These are phyloP conservation scores for Microctenopoma steveboyesi DNA, from an alignment of 2,797 vertebrate species.

Conservation along the genomic window DNA sequence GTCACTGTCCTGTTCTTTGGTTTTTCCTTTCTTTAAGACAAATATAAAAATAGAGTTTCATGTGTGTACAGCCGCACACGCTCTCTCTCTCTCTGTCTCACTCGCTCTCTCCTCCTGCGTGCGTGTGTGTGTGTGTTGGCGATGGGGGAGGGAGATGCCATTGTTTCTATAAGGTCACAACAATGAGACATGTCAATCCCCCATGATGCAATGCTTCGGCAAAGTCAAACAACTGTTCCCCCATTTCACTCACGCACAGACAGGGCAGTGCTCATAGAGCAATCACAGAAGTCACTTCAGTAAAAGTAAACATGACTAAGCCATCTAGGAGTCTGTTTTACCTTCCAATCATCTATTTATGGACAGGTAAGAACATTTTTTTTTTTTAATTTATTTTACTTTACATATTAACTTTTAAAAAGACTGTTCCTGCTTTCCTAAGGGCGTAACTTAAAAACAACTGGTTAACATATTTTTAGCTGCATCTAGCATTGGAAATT, in stretches of 20 bases:
- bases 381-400: background rate
- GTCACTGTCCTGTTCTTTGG: conserved; percentile 12
- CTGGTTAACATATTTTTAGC: background rate
- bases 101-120: background rate
- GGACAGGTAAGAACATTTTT: conserved; percentile 68
- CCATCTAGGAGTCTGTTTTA: conserved; percentile 64
- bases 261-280: conserved; percentile 5
- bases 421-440: too few relatives aligned
- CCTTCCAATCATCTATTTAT: conserved; percentile 74
- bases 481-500: background rate
- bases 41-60: conserved; percentile 7
- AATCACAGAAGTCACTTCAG: conserved; percentile 12
- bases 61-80: conserved; percentile 3
- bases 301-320: conserved; percentile 60
- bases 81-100: background rate
- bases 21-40: conserved; percentile 1
- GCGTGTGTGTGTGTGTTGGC: background rate
- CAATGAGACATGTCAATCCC: conserved; percentile 69
- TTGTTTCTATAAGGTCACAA: conserved; percentile 76
- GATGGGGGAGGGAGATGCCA: conserved; percentile 42
- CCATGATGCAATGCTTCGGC: conserved; percentile 68
- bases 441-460: background rate
- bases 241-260: conserved; percentile 32
- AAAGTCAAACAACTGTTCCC: conserved; percentile 52
- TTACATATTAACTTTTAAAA: background rate